These are phyloP conservation scores for Ips nitidus DNA, from an alignment of 1,140 invertebrate species.

Conservation along the genomic window DNA sequence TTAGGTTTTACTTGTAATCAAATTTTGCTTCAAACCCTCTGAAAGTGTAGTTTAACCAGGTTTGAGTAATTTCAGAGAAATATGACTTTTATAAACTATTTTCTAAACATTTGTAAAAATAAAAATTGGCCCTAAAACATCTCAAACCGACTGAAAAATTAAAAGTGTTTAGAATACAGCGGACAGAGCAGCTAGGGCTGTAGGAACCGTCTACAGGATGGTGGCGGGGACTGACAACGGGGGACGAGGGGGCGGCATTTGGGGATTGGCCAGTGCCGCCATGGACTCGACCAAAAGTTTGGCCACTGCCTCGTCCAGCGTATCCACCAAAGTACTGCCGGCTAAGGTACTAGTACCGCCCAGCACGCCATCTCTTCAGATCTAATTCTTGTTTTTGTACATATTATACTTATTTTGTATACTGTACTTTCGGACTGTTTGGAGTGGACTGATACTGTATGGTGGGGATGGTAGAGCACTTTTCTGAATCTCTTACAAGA, in stretches of 20 bases:
- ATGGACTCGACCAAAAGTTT: conserved; percentile 57
- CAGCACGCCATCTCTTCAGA: conserved; percentile 23
- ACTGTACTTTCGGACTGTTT: conserved; percentile 12
- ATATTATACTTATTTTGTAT: conserved; percentile 8
- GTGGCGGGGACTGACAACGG: conserved; percentile 75
- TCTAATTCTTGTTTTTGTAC: conserved; percentile 28
- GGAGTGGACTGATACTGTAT: conserved; percentile 3
- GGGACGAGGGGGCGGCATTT: conserved; percentile 60
- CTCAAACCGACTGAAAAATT: conserved; percentile 17
- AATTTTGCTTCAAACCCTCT: too few relatives aligned
- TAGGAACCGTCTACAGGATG: conserved; percentile 73
- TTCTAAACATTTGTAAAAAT: too few relatives aligned
- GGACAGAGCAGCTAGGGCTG: conserved; percentile 73
- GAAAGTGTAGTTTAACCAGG: too few relatives aligned
- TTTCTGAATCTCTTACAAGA: too few relatives aligned
- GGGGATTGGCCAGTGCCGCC: conserved; percentile 55
- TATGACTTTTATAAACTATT: too few relatives aligned
- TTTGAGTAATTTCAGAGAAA: too few relatives aligned
- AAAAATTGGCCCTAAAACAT: background rate
- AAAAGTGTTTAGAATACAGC: conserved; percentile 65
- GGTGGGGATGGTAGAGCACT: too few relatives aligned
- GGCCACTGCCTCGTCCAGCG: conserved; percentile 41
- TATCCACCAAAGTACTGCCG: conserved; percentile 41
- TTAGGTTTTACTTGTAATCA: too few relatives aligned
- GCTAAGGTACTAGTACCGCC: conserved; percentile 53